Percentiles rank a stretch among this genome's conserved stretches.
Evolutionary conservation across 53 echinoderm and acorn worm genomes (phyloP).

Genomic region (Apostichopus leukothele): DNA sequence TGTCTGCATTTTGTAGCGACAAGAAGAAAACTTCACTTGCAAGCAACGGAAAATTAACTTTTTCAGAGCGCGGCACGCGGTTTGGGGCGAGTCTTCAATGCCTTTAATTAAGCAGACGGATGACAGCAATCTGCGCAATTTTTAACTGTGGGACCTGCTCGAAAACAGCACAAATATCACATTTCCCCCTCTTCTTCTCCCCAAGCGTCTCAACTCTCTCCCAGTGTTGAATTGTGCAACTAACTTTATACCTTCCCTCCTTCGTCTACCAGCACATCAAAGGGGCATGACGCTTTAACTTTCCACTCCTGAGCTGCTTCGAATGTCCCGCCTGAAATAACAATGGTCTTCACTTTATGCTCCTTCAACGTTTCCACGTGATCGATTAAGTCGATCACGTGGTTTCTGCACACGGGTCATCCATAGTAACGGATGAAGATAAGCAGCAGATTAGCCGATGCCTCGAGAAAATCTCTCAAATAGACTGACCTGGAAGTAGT

Average conservation of each 20-base stretch:
- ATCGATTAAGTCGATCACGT: not conserved
- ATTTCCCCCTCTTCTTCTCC: no score
- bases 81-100: no score
- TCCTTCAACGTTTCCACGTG: not conserved
- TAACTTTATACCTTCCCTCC: not conserved
- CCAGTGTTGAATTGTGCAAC: no score
- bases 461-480: not conserved
- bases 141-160: no score
- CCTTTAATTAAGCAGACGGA: no score
- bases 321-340: constrained; percentile 16
- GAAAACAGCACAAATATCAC: no score
- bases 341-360: not conserved
- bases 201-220: no score
- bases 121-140: no score
- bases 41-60: no score
- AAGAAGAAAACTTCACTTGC: no score
- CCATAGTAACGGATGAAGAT: constrained; percentile 21
- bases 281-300: not conserved
- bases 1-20: no score
- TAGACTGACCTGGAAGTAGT: not conserved
- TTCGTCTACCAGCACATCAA: not conserved
- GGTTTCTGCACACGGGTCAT: constrained; percentile 26
- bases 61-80: no score
- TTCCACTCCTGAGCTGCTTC: constrained; percentile 14
- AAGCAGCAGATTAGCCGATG: not conserved